Evolutionary conservation across 2,888 invertebrate genomes (phyloP).

Genomic region (Daptonema setosum): DNA sequence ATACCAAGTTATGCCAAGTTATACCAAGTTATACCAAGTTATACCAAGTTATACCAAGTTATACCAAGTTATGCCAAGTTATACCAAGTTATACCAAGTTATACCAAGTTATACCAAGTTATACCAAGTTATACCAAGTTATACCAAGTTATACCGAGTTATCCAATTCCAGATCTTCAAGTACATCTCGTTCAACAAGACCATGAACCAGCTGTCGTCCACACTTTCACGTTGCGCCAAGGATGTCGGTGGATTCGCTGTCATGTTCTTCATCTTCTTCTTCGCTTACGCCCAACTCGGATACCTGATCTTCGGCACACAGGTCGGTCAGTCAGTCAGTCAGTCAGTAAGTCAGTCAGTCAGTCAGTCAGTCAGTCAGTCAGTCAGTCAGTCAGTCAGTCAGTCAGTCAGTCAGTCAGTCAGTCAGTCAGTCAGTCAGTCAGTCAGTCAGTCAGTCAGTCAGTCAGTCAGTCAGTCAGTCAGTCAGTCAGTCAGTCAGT

Average conservation of each 20-base stretch:
- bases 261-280: conserved; percentile 57
- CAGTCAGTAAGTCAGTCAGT: too few species aligned
- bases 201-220: conserved; percentile 48
- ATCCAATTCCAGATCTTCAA: conserved; percentile 42
- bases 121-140: too few species aligned
- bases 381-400: not conserved
- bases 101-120: too few species aligned
- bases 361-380: not conserved
- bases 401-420: not conserved
- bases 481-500: too few species aligned
- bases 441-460: not conserved
- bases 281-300: conserved; percentile 53
- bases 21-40: too few species aligned
- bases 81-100: too few species aligned
- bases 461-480: too few species aligned
- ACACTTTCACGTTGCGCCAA: conserved; percentile 47
- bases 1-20: too few species aligned
- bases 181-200: conserved; percentile 51
- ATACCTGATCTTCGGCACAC: conserved; percentile 47
- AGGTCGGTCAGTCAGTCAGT: too few species aligned
- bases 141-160: too few species aligned
- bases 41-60: too few species aligned
- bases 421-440: not conserved
- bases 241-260: conserved; percentile 47
- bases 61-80: too few species aligned